Evolutionary conservation across 2,797 vertebrate genomes (phyloP), one percentile per base, ranked within the genome.

Genomic region (Clamator glandarius): DNA sequence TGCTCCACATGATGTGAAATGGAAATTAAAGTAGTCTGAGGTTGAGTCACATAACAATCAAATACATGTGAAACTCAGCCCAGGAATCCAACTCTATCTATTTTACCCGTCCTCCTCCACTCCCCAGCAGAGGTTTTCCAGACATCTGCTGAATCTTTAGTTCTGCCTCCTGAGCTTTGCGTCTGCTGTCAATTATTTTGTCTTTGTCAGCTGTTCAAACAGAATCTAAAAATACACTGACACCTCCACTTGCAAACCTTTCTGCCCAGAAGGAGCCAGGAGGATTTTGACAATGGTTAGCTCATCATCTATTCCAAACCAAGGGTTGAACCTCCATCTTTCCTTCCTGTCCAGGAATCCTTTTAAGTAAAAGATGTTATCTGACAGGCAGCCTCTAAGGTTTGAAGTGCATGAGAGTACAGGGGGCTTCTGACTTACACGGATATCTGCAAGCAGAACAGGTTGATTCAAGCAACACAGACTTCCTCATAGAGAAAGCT

Each of bases 201-300:
- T 93, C 89, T 96, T 93, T 94, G 87, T 96, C 96, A 96, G 94
- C 96, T 94, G 93, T 96, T 96, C 91, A 95, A 88, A 89, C 62
- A 69, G 79, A 55, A 91, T 85, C 94, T 96, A 95, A 96, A 96
- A 96, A 96, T 95, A 95, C 31, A n/a, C 76, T 78, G 9, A 86
- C 89, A 75, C 88, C 93, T 89, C 69, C 62, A 89, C 62, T 94
- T 84, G 89, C 79, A 84, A 88, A 90, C n/a, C 66, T 88, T 91
- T 87, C 73, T 95, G 63, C 83, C 90, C 87, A 92, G 87, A 85
- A 84, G 44, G 73, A 94, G 88, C 69, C 58, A 84, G 76, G 59
- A 95, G 87, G 55, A 33, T 83, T 96, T 75, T 90, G 66, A 87
- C 91, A 90, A 51, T 72, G 69, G 82, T 81, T 95, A 86, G 62